Evolutionary conservation across 2,888 invertebrate species (phyloP).

Genomic region (Pyrrhia umbra): DNA sequence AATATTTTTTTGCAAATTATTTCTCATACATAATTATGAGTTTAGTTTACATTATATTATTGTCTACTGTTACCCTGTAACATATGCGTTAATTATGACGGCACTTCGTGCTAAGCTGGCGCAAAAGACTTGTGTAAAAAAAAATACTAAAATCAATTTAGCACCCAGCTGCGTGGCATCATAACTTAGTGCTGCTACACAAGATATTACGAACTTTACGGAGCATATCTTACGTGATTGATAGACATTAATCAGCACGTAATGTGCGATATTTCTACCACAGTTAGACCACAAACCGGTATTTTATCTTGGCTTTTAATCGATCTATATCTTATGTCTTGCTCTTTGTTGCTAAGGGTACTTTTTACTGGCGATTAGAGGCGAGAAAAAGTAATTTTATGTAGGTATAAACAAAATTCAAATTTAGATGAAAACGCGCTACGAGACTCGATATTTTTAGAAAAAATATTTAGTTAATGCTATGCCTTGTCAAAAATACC

Average conservation of each 20-base stretch:
- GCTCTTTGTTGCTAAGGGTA: background rate
- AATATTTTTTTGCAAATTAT: too few relatives aligned
- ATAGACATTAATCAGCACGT: slow-evolving; percentile 28
- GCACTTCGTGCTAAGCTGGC: background rate
- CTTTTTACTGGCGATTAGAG: too few relatives aligned
- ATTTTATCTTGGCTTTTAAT: slow-evolving; percentile 25
- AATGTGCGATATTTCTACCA: slow-evolving; percentile 7
- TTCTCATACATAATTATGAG: too few relatives aligned
- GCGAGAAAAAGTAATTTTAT: too few relatives aligned
- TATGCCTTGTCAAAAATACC: background rate
- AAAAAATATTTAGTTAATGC: background rate
- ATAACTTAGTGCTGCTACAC: slow-evolving; percentile 22
- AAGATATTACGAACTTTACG: slow-evolving; percentile 20
- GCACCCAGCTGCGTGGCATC: slow-evolving; percentile 1
- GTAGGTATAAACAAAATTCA: too few relatives aligned
- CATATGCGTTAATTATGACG: too few relatives aligned
- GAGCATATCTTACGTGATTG: slow-evolving; percentile 45
- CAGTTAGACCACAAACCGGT: slow-evolving; percentile 31
- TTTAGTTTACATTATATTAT: too few relatives aligned
- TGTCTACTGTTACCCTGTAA: too few relatives aligned
- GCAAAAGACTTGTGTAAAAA: background rate
- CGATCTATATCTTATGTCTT: slow-evolving; percentile 10
- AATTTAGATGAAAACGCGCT: too few relatives aligned
- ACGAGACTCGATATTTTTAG: too few relatives aligned
- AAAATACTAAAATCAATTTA: background rate